Conservation (phyloP, 2,797 vertebrate genomes). For the Aldrovandia affinis region DNA sequence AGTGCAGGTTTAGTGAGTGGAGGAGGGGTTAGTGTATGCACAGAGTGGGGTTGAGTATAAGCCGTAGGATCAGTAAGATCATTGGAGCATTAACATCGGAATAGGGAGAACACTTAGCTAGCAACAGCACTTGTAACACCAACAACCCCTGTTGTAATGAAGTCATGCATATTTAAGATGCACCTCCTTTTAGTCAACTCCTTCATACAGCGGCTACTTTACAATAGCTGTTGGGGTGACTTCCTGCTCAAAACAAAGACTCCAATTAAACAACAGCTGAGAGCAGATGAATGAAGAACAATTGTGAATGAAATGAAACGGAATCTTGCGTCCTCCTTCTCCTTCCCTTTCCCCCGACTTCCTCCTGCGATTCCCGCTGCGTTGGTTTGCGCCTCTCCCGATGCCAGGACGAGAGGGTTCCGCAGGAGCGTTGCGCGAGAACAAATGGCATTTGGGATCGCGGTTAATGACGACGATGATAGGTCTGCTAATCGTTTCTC, state of each 20-base stretch:
- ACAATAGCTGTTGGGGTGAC: background rate
- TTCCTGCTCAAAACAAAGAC: background rate
- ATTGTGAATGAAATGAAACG: background rate
- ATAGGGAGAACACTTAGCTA: no score
- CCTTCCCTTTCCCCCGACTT: slow-evolving; percentile 42
- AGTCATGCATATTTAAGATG: background rate
- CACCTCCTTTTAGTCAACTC: background rate
- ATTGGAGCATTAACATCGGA: no score
- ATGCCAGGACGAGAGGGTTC: slow-evolving; percentile 53
- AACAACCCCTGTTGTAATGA: background rate
- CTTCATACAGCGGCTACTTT: background rate
- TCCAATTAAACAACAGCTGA: background rate
- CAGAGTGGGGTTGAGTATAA: no score
- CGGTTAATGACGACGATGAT: slow-evolving; percentile 56
- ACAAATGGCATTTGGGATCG: slow-evolving; percentile 55
- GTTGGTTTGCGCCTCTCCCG: slow-evolving; percentile 51
- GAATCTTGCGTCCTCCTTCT: background rate
- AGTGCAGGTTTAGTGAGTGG: background rate
- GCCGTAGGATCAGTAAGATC: no score
- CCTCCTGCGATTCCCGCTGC: slow-evolving; percentile 48
- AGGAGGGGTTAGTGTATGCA: background rate
- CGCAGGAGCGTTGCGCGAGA: slow-evolving; percentile 31
- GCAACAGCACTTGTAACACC: no score
- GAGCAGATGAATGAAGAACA: slow-evolving; percentile 7
- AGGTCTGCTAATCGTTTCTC: slow-evolving; percentile 52